Conservation (phyloP, 1,140 invertebrate genomes). For the Eurosta solidaginis region DNA sequence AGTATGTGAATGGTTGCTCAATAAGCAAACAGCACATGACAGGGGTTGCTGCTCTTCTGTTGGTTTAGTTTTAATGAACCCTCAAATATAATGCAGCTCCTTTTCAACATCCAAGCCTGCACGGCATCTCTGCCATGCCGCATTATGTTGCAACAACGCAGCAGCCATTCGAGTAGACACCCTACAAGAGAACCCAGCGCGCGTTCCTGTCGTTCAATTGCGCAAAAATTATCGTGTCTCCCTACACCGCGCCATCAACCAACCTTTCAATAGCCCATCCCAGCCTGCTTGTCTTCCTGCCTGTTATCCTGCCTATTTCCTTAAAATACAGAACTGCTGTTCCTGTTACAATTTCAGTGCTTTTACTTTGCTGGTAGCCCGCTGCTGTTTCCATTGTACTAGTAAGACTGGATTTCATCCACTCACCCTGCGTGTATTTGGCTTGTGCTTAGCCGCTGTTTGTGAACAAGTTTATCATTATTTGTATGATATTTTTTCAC, state of each 20-base stretch:
- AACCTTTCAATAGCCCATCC: background rate
- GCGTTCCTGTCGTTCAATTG: background rate
- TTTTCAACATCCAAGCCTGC: background rate
- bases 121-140: background rate
- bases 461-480: background rate
- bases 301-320: background rate
- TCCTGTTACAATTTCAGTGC: background rate
- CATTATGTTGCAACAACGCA: background rate
- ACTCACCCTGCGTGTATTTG: background rate
- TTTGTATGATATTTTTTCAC: background rate
- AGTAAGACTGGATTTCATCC: background rate
- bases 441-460: background rate
- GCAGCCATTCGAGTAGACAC: background rate
- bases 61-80: constrained; percentile 27
- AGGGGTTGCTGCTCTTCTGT: background rate
- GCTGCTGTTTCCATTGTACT: background rate
- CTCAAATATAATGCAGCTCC: background rate
- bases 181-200: no score
- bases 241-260: background rate
- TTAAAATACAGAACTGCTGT: background rate
- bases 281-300: background rate
- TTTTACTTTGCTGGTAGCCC: background rate
- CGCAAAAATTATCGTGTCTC: background rate
- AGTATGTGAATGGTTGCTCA: background rate
- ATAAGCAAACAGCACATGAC: background rate